Percentiles rank a stretch among this genome's conserved stretches.
phyloP scores from a whole-genome alignment of 2,797 vertebrate species.

The Eleutherodactylus coqui region DNA sequence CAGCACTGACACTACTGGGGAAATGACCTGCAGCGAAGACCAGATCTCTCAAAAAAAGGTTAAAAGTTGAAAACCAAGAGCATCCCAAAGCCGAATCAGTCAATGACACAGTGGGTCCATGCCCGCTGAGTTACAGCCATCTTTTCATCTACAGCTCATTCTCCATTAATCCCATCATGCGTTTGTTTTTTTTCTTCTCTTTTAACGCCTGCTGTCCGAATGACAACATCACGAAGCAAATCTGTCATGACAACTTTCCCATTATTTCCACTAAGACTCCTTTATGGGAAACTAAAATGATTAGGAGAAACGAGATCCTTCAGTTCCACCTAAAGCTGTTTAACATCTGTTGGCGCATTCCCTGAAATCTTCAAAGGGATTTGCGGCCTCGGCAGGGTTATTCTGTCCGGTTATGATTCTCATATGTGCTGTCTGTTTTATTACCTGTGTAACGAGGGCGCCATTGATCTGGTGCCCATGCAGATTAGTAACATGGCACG shows the following conservation, averaged over 20 bases:
- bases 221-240: slow-evolving; percentile 44
- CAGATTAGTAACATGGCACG: background rate
- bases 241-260: slow-evolving; percentile 25
- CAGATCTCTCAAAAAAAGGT: too few relatives aligned
- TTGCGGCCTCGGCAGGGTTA: slow-evolving; percentile 65
- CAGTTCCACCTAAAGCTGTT: slow-evolving; percentile 63
- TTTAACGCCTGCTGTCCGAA: slow-evolving; percentile 4
- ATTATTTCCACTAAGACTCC: slow-evolving; percentile 13
- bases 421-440: slow-evolving; percentile 60
- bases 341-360: slow-evolving; percentile 70
- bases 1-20: too few relatives aligned
- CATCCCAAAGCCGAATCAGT: too few relatives aligned
- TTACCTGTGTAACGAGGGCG: slow-evolving; percentile 49
- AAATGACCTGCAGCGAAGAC: too few relatives aligned
- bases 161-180: background rate
- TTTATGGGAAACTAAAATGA: slow-evolving; percentile 22
- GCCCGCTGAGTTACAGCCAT: too few relatives aligned
- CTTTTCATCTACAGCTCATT: background rate
- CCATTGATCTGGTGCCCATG: slow-evolving; percentile 32
- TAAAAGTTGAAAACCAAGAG: too few relatives aligned
- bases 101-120: too few relatives aligned
- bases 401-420: slow-evolving; percentile 65
- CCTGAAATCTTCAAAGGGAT: slow-evolving; percentile 71
- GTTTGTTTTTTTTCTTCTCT: background rate
- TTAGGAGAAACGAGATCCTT: slow-evolving; percentile 32